Evolutionary conservation across 2,113 vertebrate genomes (phyloP).

Genomic region (Alces alces): DNA sequence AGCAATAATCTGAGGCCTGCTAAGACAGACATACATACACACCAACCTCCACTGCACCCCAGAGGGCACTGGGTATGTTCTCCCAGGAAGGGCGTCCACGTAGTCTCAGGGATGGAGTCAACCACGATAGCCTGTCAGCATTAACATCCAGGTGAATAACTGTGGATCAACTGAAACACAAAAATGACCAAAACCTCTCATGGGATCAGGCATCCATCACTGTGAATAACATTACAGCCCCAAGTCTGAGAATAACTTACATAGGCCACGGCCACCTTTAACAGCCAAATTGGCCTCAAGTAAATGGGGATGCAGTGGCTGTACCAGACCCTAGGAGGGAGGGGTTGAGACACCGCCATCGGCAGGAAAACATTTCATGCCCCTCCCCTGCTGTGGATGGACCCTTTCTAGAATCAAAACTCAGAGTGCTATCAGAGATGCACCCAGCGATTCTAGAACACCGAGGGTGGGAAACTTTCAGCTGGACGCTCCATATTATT

Average conservation of each 20-base stretch:
- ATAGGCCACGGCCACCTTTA: neutral
- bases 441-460: neutral
- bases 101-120: neutral
- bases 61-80: conserved; percentile 36
- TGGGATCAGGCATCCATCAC: neutral
- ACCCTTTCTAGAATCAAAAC: neutral
- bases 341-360: neutral
- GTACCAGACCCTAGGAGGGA: neutral
- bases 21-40: conserved; percentile 51
- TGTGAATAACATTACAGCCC: neutral
- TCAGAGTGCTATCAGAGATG: neutral
- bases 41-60: conserved; percentile 47
- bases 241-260: neutral
- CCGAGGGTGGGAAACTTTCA: neutral
- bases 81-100: neutral
- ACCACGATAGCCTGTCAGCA: neutral
- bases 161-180: conserved; percentile 14
- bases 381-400: neutral
- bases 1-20: conserved; percentile 62
- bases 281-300: neutral
- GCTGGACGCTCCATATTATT: neutral
- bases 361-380: neutral
- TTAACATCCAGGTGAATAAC: neutral
- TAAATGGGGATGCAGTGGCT: neutral
- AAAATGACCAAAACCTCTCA: neutral